Conservation (phyloP, 2,888 invertebrate genomes). For the Zaprionus lineosus region DNA sequence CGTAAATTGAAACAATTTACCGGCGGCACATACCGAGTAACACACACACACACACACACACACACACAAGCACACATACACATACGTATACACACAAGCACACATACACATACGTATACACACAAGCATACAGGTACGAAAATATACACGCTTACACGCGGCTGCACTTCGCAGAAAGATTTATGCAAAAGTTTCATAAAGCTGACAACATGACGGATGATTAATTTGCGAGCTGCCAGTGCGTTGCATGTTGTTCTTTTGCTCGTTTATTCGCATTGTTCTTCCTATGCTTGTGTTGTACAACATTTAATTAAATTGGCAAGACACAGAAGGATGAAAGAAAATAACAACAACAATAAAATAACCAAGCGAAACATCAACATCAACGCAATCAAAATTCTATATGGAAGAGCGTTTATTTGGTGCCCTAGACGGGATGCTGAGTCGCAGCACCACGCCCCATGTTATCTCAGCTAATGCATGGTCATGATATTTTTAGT, state of each 20-base stretch:
- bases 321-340: too few relatives aligned
- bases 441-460: constrained; percentile 7
- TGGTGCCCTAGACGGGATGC: constrained; percentile 14
- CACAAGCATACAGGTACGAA: background rate
- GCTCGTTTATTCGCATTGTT: too few relatives aligned
- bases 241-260: background rate
- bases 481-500: constrained; percentile 37
- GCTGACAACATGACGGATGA: constrained; percentile 74
- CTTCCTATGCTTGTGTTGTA: background rate
- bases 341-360: too few relatives aligned
- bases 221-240: constrained; percentile 52
- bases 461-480: constrained; percentile 7
- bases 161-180: constrained; percentile 62
- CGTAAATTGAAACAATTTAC: constrained; percentile 62
- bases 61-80: background rate
- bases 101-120: background rate
- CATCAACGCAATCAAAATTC: too few relatives aligned
- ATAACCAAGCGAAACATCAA: too few relatives aligned
- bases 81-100: background rate
- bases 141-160: constrained; percentile 25
- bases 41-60: constrained; percentile 1
- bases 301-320: constrained; percentile 63
- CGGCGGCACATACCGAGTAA: constrained; percentile 11
- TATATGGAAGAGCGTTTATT: constrained; percentile 48
- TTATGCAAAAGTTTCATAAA: constrained; percentile 70